Evolutionary conservation across 2,113 vertebrate species (phyloP), one percentile per base, ranked within the genome.

Genomic region (Leucoraja erinaceus): DNA sequence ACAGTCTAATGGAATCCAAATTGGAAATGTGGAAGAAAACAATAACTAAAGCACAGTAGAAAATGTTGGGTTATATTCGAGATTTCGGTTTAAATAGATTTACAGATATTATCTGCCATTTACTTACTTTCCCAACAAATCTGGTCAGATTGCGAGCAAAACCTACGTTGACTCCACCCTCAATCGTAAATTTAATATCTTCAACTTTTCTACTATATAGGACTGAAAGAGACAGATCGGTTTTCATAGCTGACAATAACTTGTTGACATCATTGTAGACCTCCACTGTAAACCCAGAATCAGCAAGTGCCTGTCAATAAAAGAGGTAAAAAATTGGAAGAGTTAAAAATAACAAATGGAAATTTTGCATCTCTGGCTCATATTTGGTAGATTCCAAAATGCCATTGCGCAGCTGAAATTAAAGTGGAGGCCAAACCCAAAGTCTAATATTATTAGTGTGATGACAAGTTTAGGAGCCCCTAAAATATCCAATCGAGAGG

Each of bases 291-390:
- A 97, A 96, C 63, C 96, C 94, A 38, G 97, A 97, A 2, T 96
- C 96, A n/a, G 98, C 98, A 61, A 97, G 94, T 38, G 98, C 97
- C 99, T 99, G 93, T 78, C 94, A 94, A 70, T 74, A 94, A 93
- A 95, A 22, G 77, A 90, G 25, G 18, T 63, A 18, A 11, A 72
- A 66, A 66, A 20, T 78, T 28, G 38, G 38, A 63, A 33, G 59
- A 63, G 12, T 33, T 63, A 63, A 88, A 63, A 20, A 72, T 22
- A 72, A 5, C 18, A 22, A 72, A 4, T 72, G 5, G 70, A 72
- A 72, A 16, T 20, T 20, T 72, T 72, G 70, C 5, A 20, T 22
- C 70, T 72, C 4, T 72, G 18, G 18, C 70, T 72, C 70, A 72
- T 20, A 18, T 72, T 22, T 72, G 70, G 22, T 18, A 20, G 12